Base-by-base conservation (phyloP, 2,797 vertebrate genomes). In the Xerus rutilus region DNA sequence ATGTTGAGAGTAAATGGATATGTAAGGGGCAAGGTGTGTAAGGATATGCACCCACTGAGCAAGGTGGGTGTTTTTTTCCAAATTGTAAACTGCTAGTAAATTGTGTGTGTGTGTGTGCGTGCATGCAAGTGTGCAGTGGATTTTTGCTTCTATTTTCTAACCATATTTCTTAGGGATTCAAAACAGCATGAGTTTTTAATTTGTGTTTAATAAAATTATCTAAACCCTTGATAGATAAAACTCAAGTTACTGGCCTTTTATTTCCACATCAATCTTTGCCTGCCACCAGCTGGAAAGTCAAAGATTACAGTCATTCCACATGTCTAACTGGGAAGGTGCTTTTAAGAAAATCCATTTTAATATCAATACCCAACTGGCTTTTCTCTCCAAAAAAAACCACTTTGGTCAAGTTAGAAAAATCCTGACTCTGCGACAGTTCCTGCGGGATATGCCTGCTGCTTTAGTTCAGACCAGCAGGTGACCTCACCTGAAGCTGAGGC, bases 271-370 rank as follows among this genome's bases (percentile, higher is more conserved):
- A 43, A 5, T 14, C 25, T 5, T 52, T 78, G 32, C 39, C 35
- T 79, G 49, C 18, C n/a, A 32, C 3, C 18, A 77, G 4, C 65
- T 11, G 54, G 76, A 85, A 88, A 49, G 43, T 62, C 70, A 82
- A 89, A 67, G 23, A n/a, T 8, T 23, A 0, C 10, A 25, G 15
- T 67, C 74, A 39, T 3, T 35, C 28, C 54, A 65, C 17, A 12
- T 18, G 17, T 54, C 28, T 64, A 62, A 70, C 28, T 76, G 73
- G 72, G 47, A 89, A 62, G 35, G 8, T 93, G 57, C 70, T 81
- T 86, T 93, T 39, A 32, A 87, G 32, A 86, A 93, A 90, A 79
- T 39, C 15, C 45, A 30, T n/a, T 95, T 79, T 52, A 74, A 74
- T 7, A 62, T 54, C 62, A 59, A 28, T 18, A 11, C 7, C 23